A percentile compares a stretch with the other conserved stretches of the same genome.
phyloP scores from a whole-genome alignment of 2,888 invertebrate genomes.

The Furcula furcula region DNA sequence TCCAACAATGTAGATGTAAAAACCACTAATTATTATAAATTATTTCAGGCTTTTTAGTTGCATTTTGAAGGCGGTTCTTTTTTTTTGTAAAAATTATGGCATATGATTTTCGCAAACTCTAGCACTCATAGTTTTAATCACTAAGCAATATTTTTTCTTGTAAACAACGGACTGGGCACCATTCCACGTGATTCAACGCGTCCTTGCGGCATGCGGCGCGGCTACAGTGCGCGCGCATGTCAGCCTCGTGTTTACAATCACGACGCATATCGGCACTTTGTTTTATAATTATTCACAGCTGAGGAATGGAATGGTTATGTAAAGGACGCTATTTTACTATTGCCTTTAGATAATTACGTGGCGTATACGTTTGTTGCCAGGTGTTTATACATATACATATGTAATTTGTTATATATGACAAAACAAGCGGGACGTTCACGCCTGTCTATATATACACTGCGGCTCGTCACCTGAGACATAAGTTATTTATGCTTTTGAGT shows the following conservation, averaged over 20 bases:
- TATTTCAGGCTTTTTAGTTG: too few relatives aligned
- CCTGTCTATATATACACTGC: too few relatives aligned
- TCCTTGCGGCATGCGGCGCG: not conserved
- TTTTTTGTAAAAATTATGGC: too few relatives aligned
- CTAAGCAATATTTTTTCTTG: not conserved
- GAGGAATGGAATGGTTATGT: not conserved
- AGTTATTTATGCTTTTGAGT: too few relatives aligned
- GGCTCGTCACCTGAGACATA: too few relatives aligned
- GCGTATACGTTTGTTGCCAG: too few relatives aligned
- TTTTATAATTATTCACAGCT: constrained; percentile 1
- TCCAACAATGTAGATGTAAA: too few relatives aligned
- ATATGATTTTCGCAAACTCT: not conserved
- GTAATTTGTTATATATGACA: too few relatives aligned
- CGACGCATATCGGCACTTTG: not conserved
- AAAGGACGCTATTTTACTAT: not conserved
- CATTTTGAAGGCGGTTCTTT: too few relatives aligned
- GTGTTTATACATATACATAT: too few relatives aligned
- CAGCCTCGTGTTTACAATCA: not conserved
- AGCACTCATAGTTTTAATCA: not conserved
- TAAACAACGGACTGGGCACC: not conserved
- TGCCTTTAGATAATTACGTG: not conserved
- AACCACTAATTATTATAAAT: too few relatives aligned
- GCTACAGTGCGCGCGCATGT: not conserved
- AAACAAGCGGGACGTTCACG: too few relatives aligned
- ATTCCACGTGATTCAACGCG: not conserved